phyloP scores from a whole-genome alignment of 1,140 invertebrate species.

The Aphaenogaster ashmeadi region DNA sequence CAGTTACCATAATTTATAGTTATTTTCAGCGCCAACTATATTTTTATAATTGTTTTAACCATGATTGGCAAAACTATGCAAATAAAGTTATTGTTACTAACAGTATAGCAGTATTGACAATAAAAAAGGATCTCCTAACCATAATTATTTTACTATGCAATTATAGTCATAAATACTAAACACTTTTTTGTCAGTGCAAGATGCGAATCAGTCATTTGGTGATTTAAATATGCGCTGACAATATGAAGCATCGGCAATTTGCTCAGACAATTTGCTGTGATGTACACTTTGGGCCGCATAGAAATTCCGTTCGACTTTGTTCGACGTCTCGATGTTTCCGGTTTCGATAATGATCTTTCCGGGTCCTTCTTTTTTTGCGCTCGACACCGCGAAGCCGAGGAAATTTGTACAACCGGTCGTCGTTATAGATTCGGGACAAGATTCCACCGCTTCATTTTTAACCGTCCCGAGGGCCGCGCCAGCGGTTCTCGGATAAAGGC shows the following conservation, averaged over 20 bases:
- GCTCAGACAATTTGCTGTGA: slow-evolving; percentile 78
- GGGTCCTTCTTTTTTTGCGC: neutral
- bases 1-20: too few relatives aligned
- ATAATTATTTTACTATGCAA: too few relatives aligned
- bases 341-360: slow-evolving; percentile 70
- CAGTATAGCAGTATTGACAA: too few relatives aligned
- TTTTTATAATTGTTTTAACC: too few relatives aligned
- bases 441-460: slow-evolving; percentile 64
- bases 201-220: neutral
- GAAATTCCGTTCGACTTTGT: slow-evolving; percentile 63
- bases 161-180: too few relatives aligned
- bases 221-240: neutral
- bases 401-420: slow-evolving; percentile 76
- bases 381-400: slow-evolving; percentile 41
- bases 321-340: slow-evolving; percentile 50
- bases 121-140: too few relatives aligned
- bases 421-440: slow-evolving; percentile 74
- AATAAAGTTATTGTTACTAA: too few relatives aligned
- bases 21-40: too few relatives aligned
- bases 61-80: too few relatives aligned
- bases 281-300: slow-evolving; percentile 64
- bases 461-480: slow-evolving; percentile 15
- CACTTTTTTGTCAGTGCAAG: neutral
- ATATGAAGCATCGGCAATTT: slow-evolving; percentile 72
- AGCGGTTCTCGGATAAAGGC: slow-evolving; percentile 65